These are phyloP conservation scores for Lasiurus borealis DNA, from an alignment of 2,113 vertebrate species.

Conservation along the genomic window DNA sequence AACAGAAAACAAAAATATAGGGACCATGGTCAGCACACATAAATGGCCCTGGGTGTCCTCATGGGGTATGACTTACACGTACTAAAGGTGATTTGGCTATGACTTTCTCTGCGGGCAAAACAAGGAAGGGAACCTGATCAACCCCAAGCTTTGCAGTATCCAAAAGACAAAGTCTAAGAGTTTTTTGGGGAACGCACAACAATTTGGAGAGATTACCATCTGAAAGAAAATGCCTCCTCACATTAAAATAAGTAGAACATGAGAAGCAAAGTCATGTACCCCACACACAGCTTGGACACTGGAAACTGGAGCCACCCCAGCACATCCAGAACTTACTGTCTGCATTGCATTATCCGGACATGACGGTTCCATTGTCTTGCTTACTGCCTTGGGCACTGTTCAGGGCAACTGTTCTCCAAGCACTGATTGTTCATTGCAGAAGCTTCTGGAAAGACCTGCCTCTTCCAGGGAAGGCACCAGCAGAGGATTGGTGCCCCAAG, in stretches of 20 bases:
- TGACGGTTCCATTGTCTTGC: not conserved
- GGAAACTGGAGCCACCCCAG: not conserved
- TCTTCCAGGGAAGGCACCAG: not conserved
- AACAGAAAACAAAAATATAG: not conserved
- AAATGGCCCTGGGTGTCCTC: not conserved
- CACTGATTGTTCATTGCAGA: not conserved
- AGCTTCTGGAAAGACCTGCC: no score
- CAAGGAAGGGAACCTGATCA: not conserved
- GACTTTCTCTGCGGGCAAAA: not conserved
- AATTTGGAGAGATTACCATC: not conserved
- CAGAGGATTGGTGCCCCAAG: not conserved
- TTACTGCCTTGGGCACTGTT: not conserved
- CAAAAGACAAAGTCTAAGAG: not conserved
- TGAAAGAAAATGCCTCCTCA: not conserved
- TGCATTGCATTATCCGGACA: not conserved
- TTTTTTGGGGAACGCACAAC: not conserved
- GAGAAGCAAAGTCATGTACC: not conserved
- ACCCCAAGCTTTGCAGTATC: not conserved
- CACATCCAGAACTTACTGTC: not conserved
- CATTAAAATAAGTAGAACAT: not conserved
- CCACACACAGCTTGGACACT: not conserved
- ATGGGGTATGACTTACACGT: accelerated
- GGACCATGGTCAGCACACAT: no score
- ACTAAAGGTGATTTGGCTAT: not conserved
- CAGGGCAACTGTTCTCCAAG: not conserved